Evolutionary conservation across 2,797 vertebrate species (phyloP).

Genomic region (Sebastes iracundus): DNA sequence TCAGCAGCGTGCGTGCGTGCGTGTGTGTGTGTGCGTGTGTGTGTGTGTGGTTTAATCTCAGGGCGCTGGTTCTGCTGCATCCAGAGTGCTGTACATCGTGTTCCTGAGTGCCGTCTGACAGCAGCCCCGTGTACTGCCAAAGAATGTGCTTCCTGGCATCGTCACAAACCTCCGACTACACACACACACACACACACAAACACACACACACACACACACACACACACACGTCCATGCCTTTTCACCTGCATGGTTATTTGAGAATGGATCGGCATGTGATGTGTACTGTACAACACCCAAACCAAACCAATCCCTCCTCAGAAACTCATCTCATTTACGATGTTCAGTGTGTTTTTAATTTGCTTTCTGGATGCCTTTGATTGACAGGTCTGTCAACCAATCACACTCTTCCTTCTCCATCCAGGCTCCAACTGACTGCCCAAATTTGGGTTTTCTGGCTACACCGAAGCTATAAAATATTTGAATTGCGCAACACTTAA

Average conservation of each 20-base stretch:
- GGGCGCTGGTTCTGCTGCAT: constrained; percentile 44
- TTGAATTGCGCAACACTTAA: too few species aligned
- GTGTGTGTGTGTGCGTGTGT: not conserved
- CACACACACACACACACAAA: constrained; percentile 10
- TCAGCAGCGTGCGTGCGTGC: not conserved
- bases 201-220: not conserved
- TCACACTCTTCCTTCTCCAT: not conserved
- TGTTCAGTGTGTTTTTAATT: not conserved
- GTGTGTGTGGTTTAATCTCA: constrained; percentile 36
- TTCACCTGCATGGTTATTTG: not conserved
- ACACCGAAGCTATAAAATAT: too few species aligned
- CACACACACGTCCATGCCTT: not conserved
- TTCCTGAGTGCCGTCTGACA: constrained; percentile 68
- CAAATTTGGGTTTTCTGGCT: not conserved
- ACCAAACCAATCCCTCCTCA: not conserved
- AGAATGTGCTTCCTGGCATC: constrained; percentile 70
- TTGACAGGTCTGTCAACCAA: not conserved
- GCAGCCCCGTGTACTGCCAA: constrained; percentile 60
- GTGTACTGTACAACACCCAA: not conserved
- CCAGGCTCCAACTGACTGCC: not conserved
- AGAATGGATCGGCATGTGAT: too few species aligned
- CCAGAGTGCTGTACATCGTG: constrained; percentile 68
- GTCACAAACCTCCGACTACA: constrained; percentile 6
- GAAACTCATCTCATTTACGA: not conserved
- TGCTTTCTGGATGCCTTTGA: not conserved